phyloP scores from a whole-genome alignment of 2,113 vertebrate species.

The Erythrocercus mccallii region DNA sequence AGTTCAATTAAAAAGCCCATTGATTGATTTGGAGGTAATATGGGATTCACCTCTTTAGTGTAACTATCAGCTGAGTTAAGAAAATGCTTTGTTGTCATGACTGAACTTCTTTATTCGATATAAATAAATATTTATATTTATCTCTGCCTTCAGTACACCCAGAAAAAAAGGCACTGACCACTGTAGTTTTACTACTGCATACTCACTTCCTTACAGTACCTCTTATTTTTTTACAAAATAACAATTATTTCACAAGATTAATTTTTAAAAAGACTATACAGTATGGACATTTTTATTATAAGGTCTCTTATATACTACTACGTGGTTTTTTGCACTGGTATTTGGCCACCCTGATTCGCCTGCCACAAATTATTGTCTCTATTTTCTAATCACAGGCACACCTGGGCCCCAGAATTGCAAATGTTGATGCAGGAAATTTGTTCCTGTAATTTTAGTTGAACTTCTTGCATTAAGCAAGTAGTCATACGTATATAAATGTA shows the following conservation, averaged over 20 bases:
- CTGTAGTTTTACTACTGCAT: neutral
- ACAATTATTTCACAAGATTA: neutral
- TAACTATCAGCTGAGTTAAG: neutral
- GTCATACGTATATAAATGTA: neutral
- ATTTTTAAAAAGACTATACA: neutral
- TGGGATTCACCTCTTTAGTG: neutral
- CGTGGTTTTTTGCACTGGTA: neutral
- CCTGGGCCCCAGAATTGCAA: neutral
- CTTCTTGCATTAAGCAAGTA: neutral
- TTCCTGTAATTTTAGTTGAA: neutral
- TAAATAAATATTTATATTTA: too few species aligned
- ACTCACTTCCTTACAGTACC: neutral
- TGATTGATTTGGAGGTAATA: neutral
- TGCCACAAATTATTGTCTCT: neutral
- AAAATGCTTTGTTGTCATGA: neutral
- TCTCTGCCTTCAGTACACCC: neutral
- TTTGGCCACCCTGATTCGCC: neutral
- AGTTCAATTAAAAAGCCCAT: neutral
- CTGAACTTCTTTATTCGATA: neutral
- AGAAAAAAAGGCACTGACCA: neutral
- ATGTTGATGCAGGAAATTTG: neutral
- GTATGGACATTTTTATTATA: neutral
- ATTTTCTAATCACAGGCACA: neutral
- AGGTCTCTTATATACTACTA: neutral
- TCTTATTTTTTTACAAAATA: neutral